A percentile compares a stretch with the other conserved stretches of the same genome.
Evolutionary conservation across 1,140 invertebrate species (phyloP).

Genomic region (Papilio glaucus): DNA sequence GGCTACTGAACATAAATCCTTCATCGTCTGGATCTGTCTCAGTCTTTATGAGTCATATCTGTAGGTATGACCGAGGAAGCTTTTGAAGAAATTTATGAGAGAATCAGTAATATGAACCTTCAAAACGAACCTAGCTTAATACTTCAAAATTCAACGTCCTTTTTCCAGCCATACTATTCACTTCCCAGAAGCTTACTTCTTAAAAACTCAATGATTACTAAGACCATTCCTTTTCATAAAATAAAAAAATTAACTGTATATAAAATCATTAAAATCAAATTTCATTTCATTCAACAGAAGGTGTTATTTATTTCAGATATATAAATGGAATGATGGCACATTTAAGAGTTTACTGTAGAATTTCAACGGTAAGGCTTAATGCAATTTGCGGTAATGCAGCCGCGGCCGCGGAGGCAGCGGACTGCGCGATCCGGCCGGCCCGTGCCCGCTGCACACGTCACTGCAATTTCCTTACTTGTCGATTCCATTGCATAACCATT

Average conservation of each 20-base stretch:
- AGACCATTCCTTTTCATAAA: too few species aligned
- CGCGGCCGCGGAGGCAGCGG: slow-evolving; percentile 48
- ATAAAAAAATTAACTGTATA: too few species aligned
- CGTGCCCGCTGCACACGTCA: slow-evolving; percentile 54
- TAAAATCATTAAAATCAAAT: neutral
- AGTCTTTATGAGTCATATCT: neutral
- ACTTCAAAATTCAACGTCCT: too few species aligned
- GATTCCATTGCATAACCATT: slow-evolving; percentile 44
- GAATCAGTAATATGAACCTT: too few species aligned
- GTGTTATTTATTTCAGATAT: neutral
- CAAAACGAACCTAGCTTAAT: too few species aligned
- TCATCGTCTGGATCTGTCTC: too few species aligned
- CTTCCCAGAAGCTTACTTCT: too few species aligned
- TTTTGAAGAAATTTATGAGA: too few species aligned
- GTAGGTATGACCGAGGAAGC: neutral
- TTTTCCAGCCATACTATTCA: too few species aligned
- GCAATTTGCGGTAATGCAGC: slow-evolving; percentile 79
- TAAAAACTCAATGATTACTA: too few species aligned
- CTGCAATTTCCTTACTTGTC: slow-evolving; percentile 52
- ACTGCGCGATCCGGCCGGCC: slow-evolving; percentile 39
- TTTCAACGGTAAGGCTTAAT: slow-evolving; percentile 68
- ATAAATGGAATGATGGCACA: slow-evolving; percentile 47
- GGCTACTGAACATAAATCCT: neutral
- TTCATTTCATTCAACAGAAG: neutral
- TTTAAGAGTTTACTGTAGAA: slow-evolving; percentile 51